Base-by-base conservation (phyloP, 2,797 vertebrate genomes). In the Sebastes kiyomatsui region DNA sequence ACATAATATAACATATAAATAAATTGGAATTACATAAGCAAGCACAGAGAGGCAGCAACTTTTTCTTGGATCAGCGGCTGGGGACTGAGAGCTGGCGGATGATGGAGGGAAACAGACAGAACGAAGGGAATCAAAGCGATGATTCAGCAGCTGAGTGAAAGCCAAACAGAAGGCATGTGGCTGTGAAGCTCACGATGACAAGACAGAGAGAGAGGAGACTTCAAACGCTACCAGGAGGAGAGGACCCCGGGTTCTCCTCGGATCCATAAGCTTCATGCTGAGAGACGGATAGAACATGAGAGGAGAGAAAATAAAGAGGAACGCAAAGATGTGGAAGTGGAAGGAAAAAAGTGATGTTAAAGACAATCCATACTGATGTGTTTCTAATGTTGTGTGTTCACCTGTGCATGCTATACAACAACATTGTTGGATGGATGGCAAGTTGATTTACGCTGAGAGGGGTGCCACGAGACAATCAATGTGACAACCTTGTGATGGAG, bases 131-230 rank as follows among this genome's bases (percentile, higher is more conserved):
- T 90, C 80, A 87, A 90, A 90, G 85, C 7, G 55, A 80, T 92
- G 90, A 93, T 87, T 93, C 89, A 92, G 92, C 91, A 87, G 10
- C 64, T 73, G 85, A 87, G 80, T 6, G 28, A 58, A 85, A 88
- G 85, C 84, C 80, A 83, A 88, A 56, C 69, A 75, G 83, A 69
- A 85, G 69, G 46, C 82, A 72, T 33, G 79, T 58, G 89, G 80
- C 33, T n/a, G 59, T 1, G 23, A 62, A 76, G 66, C 80, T 75
- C 67, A 23, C 60, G 2, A 46, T 90, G 88, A 93, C 84, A 80
- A 81, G 60, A 78, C 77, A 67, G 30, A 65, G 76, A 75, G 42
- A 69, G 64, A 66, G 42, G 52, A 67, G 68, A 67, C 27, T 77
- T 72, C 18, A 67, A 64, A 80, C 14, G 25, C 6, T 14, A 67